Conservation (phyloP, 2,888 invertebrate genomes). For the Amphipyra berbera region DNA sequence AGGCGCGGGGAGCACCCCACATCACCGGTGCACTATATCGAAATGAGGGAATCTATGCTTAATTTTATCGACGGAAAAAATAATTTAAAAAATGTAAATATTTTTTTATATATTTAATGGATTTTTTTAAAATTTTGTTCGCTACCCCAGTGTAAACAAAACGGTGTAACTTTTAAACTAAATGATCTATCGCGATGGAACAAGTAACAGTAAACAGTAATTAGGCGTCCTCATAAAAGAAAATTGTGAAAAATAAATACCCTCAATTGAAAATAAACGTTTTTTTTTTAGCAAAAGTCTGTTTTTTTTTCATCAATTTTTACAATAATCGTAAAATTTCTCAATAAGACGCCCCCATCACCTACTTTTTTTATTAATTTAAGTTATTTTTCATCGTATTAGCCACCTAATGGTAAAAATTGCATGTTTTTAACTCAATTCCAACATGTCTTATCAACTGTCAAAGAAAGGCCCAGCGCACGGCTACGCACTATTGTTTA, state of each 20-base stretch:
- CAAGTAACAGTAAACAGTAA: background rate
- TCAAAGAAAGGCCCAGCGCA: constrained; percentile 1
- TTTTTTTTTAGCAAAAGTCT: constrained; percentile 1
- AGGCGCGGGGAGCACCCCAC: no score
- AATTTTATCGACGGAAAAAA: constrained; percentile 3
- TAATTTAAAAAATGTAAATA: background rate
- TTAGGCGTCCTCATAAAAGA: constrained; percentile 1
- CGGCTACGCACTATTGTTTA: background rate
- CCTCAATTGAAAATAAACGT: constrained; percentile 1
- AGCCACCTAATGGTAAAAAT: background rate
- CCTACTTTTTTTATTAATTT: background rate
- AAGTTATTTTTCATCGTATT: constrained; percentile 1
- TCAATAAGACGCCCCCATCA: background rate
- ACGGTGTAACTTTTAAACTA: constrained; percentile 2
- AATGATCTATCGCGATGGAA: background rate
- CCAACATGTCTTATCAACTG: background rate
- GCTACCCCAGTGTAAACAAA: background rate
- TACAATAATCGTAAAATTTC: constrained; percentile 3
- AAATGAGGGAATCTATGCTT: constrained; percentile 4
- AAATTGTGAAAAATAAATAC: background rate
- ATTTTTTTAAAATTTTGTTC: background rate
- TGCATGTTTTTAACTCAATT: background rate
- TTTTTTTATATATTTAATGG: background rate
- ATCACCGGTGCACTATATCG: constrained; percentile 3
- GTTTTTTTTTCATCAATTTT: background rate